Evolutionary conservation across 2,113 vertebrate genomes (phyloP).

Genomic region (Hemichromis elongatus): DNA sequence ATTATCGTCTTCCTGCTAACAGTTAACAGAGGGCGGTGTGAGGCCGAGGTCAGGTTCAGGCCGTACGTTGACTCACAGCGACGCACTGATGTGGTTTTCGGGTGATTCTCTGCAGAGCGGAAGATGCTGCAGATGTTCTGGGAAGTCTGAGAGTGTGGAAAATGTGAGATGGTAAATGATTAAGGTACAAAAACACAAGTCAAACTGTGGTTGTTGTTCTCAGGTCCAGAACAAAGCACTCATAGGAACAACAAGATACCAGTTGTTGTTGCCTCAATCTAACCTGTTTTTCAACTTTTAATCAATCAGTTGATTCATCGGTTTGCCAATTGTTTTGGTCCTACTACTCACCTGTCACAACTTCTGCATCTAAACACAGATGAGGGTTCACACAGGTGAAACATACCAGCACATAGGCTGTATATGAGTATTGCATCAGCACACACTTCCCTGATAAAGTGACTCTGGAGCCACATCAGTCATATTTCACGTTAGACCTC

Average conservation of each 20-base stretch:
- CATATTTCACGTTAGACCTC: not conserved
- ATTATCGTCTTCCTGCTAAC: slow-evolving; percentile 47
- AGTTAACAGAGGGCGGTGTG: slow-evolving; percentile 7
- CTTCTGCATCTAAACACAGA: not conserved
- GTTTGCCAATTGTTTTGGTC: not conserved
- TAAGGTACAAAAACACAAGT: not conserved
- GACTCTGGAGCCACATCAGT: not conserved
- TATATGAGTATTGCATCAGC: not conserved
- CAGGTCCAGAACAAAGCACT: not conserved
- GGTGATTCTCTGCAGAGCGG: not conserved
- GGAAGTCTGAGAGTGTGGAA: not conserved
- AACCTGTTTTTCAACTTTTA: not conserved
- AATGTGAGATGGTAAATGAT: not conserved
- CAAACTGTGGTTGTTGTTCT: not conserved
- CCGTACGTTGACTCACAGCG: not conserved
- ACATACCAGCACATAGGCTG: not conserved
- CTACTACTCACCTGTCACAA: not conserved
- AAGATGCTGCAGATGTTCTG: not conserved
- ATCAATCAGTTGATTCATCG: not conserved
- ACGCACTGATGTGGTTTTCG: slow-evolving; percentile 11
- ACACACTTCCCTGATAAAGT: not conserved
- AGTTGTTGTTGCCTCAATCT: not conserved
- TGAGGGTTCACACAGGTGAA: not conserved
- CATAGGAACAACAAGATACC: not conserved
- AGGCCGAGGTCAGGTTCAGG: slow-evolving; percentile 37